Base-by-base conservation (phyloP, 2,888 invertebrate species). In the Coelinius sp. region DNA sequence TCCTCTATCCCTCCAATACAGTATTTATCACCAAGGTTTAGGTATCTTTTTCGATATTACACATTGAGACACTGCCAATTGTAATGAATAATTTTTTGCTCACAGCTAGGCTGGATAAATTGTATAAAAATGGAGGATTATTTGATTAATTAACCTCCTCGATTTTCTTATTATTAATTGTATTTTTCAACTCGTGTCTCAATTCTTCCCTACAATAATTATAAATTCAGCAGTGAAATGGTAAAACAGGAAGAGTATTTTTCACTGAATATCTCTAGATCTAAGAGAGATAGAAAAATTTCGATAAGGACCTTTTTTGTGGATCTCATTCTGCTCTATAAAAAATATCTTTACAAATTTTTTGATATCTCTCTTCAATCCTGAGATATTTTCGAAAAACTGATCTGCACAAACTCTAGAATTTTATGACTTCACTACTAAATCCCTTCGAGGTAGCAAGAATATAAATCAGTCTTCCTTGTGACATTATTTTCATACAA, bases 1-100 rank as follows among this genome's bases (percentile, higher is more conserved):
- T 88, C 69, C 78, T 88, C 22, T 87, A 81, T 79, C 87, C 87
- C 71, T 84, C 87, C 12, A 88, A 87, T 67, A 88, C 87, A 77
- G 84, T 88, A 81, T 87, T 88, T 70, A 88, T 88, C 75, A 85
- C 86, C 65, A 87, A 86, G 74, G 83, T 87, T 79, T 85, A 86
- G 80, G 17, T 59, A 35, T 5, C 17, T 59, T 59, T 59, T n/a
- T 25, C 12, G 20, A 35, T 17, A 59, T 59, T 17, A 59, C 5
- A 14, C 24, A 7, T 14, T 59, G 31, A 17, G 20, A 59, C 27
- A 53, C 59, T 59, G 35, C 59, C 35, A 35, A 31, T 59, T 17
- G 31, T 35, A 4, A 35, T 14, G 24, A 1, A 22, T 20, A 20
- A 31, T 59, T 10, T 59, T 35, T 20, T 14, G 59, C 59, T 35